Conservation (phyloP, 2,113 vertebrate species). For the Lepus europaeus region DNA sequence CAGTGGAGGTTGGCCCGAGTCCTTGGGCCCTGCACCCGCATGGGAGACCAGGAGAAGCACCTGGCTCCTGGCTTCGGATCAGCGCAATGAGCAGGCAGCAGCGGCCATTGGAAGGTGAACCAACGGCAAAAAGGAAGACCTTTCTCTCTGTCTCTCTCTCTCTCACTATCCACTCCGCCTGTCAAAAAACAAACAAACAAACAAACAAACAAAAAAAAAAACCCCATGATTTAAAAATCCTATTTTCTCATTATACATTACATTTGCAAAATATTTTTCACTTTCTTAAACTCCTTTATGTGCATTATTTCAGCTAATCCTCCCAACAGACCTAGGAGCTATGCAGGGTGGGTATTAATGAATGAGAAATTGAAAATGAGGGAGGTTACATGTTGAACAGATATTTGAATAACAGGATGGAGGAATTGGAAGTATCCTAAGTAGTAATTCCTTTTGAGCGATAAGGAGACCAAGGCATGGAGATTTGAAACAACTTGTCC, state of each 20-base stretch:
- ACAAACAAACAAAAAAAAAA: too few relatives aligned
- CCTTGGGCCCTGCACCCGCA: too few relatives aligned
- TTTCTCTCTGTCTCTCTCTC: too few relatives aligned
- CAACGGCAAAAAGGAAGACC: too few relatives aligned
- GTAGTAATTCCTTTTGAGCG: conserved; percentile 55
- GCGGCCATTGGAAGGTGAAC: too few relatives aligned
- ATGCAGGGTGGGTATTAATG: conserved; percentile 26
- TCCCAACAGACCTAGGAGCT: conserved; percentile 6
- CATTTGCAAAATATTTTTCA: conserved; percentile 61
- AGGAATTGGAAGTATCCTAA: neutral
- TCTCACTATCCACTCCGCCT: too few relatives aligned
- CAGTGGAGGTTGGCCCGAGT: too few relatives aligned
- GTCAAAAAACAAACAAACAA: too few relatives aligned
- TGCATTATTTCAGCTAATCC: conserved; percentile 34
- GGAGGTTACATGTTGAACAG: neutral
- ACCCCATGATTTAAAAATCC: neutral
- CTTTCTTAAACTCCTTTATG: conserved; percentile 41
- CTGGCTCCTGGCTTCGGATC: too few relatives aligned
- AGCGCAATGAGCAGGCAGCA: too few relatives aligned
- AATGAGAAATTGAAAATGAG: conserved; percentile 34
- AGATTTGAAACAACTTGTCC: conserved; percentile 31
- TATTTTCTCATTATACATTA: neutral
- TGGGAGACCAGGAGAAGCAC: too few relatives aligned
- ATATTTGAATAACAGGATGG: conserved; percentile 43
- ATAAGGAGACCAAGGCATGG: conserved; percentile 44